phyloP scores from a whole-genome alignment of 2,797 vertebrate genomes.

The Enteromius fasciolatus region DNA sequence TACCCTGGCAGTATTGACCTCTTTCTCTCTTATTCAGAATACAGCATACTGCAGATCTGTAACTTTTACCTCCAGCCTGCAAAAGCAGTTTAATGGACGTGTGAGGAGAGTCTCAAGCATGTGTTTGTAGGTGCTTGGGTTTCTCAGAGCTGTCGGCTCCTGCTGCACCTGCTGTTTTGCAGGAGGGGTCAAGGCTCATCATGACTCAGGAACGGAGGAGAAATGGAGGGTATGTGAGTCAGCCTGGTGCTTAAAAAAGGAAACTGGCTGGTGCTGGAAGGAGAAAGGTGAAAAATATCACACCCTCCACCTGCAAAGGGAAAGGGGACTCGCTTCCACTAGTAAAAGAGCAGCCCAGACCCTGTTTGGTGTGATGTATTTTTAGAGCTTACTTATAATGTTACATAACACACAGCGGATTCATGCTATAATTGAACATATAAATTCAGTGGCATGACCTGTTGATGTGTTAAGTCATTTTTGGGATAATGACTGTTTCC shows the following conservation, averaged over 20 bases:
- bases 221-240: conserved; percentile 64
- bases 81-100: conserved; percentile 4
- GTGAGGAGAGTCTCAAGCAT: conserved; percentile 1
- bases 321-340: conserved; percentile 46
- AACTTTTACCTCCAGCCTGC: not conserved
- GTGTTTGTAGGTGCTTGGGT: not conserved
- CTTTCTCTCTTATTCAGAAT: not conserved
- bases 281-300: conserved; percentile 65
- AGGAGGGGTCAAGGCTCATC: conserved; percentile 55
- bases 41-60: not conserved
- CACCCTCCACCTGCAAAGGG: conserved; percentile 28
- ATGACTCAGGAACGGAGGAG: conserved; percentile 74
- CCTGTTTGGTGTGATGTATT: conserved; percentile 45
- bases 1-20: conserved; percentile 11
- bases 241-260: conserved; percentile 76
- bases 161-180: conserved; percentile 74
- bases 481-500: not conserved
- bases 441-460: not conserved
- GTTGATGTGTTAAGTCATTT: not conserved
- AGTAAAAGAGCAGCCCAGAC: conserved; percentile 51
- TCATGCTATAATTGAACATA: not conserved
- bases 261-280: conserved; percentile 65
- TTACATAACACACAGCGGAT: not conserved
- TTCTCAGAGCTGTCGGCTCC: conserved; percentile 20
- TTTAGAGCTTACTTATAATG: not conserved